phyloP scores from a whole-genome alignment of 2,113 vertebrate genomes.

The Daboia siamensis region DNA sequence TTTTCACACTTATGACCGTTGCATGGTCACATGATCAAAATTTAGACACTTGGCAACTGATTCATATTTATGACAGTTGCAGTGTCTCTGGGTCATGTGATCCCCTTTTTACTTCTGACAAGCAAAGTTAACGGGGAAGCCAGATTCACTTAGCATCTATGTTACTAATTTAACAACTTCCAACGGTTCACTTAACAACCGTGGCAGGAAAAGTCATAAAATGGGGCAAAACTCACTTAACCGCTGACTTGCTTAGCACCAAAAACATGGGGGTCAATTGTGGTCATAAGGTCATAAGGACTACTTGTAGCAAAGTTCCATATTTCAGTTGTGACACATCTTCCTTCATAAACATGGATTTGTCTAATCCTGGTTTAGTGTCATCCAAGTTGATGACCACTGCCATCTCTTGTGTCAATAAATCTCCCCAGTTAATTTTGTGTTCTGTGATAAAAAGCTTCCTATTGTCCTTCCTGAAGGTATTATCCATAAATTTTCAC shows the following conservation, averaged over 20 bases:
- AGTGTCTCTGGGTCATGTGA: neutral
- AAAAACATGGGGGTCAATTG: no score
- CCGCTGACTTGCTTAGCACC: no score
- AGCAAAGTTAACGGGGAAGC: no score
- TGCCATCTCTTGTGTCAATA: neutral
- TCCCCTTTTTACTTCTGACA: no score
- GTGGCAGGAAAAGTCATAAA: no score
- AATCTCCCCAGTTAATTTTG: neutral
- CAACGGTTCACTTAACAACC: no score
- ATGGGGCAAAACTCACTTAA: no score
- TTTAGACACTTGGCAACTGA: neutral
- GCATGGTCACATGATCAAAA: neutral
- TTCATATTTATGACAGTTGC: neutral
- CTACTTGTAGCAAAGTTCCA: neutral
- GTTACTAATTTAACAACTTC: no score
- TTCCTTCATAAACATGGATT: neutral
- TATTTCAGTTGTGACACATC: neutral
- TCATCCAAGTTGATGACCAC: neutral
- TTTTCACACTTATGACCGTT: neutral
- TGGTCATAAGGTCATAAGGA: no score
- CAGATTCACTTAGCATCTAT: no score
- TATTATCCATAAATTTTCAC: neutral
- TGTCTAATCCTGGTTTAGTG: neutral
- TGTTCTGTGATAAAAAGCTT: neutral
- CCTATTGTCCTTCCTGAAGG: neutral